A percentile compares a stretch with the other conserved stretches of the same genome.
Conservation (phyloP, 2,888 invertebrate species). For the Stenurella melanura region DNA sequence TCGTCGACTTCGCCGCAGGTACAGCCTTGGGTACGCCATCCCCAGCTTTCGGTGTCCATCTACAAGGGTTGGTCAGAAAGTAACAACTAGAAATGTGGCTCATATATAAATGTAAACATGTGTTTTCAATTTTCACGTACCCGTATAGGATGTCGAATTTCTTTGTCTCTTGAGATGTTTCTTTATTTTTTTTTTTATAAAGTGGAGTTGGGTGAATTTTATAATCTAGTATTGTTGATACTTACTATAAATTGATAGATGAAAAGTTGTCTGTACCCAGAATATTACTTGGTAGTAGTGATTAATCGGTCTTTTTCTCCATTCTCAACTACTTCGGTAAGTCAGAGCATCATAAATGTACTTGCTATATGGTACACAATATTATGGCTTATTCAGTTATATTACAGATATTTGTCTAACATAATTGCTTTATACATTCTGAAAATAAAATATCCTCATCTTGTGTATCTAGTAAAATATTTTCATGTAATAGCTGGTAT, state of each 20-base stretch:
- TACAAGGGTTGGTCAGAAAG: constrained; percentile 32
- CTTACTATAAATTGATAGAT: not conserved
- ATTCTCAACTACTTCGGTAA: not conserved
- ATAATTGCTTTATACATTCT: too few relatives aligned
- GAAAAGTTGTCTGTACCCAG: not conserved
- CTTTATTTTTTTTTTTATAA: not conserved
- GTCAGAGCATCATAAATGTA: not conserved
- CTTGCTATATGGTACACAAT: not conserved
- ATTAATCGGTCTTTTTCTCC: not conserved
- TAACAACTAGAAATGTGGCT: constrained; percentile 19
- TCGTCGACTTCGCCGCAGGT: constrained; percentile 62
- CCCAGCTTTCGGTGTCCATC: constrained; percentile 47
- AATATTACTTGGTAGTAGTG: not conserved
- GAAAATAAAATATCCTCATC: too few relatives aligned
- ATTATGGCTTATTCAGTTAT: not conserved
- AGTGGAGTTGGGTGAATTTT: constrained; percentile 3
- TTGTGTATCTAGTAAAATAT: too few relatives aligned
- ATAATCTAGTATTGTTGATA: not conserved
- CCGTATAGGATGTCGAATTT: not conserved
- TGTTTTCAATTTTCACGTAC: not conserved
- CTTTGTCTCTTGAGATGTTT: not conserved
- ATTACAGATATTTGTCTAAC: too few relatives aligned
- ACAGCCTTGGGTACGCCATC: constrained; percentile 35
- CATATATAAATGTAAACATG: constrained; percentile 16
- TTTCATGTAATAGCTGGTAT: too few relatives aligned